Base-by-base conservation (phyloP, 2,113 vertebrate genomes). In the Mungos mungo region DNA sequence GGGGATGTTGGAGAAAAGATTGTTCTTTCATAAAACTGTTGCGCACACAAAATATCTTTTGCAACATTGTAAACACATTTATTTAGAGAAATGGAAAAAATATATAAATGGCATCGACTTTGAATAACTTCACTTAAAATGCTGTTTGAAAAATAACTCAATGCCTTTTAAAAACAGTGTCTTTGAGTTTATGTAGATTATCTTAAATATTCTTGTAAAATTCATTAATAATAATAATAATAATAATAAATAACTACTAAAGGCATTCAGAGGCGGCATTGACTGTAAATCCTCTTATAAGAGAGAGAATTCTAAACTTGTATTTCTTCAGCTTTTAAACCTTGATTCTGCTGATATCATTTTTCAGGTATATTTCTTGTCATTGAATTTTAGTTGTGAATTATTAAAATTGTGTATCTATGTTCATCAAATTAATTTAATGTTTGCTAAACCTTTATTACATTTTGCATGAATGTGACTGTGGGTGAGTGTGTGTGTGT, bases 1-100 rank as follows among this genome's bases (percentile, higher is more conserved):
- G 98, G 98, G 94, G 98, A 93, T 98, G 88, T 98, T 97, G 97
- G 94, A 98, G 52, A 98, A 96, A 96, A 93, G 89, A 97, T 66
- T 89, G 96, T 79, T 89, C 74, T 77, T 81, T 88, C 23, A 50
- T 74, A 86, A 88, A 97, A 93, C 66, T 94, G 71, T 95, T 95
- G 54, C 23, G 0, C 76, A 96, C 88, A 86, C 11, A 68, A 54
- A 90, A 92, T 95, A 84, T 15, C 87, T 94, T 96, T 92, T 52
- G 88, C 88, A 84, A 66, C 35, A 7, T 1, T 16, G 16, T 50
- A 72, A 76, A 52, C 38, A 41, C 45, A 57, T 96, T 85, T 82
- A 66, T 90, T 88, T 77, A 68, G 47, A 81, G 57, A 96, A 96
- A 92, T 0, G 71, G 1, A 77, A 87, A 91, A 90, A 89, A 33